Evolutionary conservation across 2,113 vertebrate species (phyloP).

Genomic region (Tylochromis polylepis): DNA sequence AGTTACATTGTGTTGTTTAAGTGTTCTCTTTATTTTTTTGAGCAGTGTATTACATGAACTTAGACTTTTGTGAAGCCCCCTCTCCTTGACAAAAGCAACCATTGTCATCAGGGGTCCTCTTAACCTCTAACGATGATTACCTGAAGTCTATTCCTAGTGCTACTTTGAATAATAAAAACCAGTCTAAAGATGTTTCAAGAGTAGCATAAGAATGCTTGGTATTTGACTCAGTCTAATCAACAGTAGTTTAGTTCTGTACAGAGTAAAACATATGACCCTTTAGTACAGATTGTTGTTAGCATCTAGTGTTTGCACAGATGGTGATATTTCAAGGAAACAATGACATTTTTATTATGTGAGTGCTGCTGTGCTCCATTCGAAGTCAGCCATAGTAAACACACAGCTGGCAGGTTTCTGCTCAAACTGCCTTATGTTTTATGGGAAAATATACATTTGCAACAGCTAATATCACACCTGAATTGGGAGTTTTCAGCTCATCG

Average conservation of each 20-base stretch:
- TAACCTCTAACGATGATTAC: background rate
- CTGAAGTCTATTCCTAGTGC: background rate
- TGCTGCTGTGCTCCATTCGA: background rate
- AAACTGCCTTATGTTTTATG: background rate
- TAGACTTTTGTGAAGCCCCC: background rate
- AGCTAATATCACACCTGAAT: background rate
- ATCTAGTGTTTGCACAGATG: background rate
- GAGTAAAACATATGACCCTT: background rate
- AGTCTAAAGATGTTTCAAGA: background rate
- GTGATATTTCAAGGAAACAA: background rate
- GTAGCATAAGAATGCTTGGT: background rate
- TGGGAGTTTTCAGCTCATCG: background rate
- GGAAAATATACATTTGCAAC: background rate
- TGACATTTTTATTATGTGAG: background rate
- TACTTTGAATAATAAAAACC: background rate
- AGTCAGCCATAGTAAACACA: background rate
- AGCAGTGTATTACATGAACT: background rate
- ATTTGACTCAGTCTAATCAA: background rate
- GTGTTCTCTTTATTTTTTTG: no score
- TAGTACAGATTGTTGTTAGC: background rate
- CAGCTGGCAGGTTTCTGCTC: background rate
- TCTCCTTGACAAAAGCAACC: background rate
- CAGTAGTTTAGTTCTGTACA: background rate
- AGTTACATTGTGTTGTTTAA: no score
- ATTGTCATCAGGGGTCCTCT: background rate